Evolutionary conservation across 2,113 vertebrate species (phyloP).

Genomic region (Gavialis gangeticus): DNA sequence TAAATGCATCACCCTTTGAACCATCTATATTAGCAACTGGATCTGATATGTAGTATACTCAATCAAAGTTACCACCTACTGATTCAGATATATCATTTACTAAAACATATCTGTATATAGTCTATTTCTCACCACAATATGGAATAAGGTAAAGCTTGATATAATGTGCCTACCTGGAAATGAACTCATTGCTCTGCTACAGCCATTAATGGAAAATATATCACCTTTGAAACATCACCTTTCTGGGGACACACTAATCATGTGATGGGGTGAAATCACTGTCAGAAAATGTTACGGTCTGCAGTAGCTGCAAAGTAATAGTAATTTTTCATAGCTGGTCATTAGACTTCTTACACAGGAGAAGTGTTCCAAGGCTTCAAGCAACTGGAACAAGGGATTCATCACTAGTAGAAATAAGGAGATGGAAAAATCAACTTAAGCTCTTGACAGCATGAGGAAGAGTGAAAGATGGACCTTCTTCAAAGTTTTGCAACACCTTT

Average conservation of each 20-base stretch:
- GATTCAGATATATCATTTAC: neutral
- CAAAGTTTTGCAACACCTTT: neutral
- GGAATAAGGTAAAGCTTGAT: neutral
- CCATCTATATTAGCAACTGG: neutral
- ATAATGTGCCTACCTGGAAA: neutral
- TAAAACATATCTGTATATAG: neutral
- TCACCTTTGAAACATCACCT: neutral
- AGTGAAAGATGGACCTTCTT: neutral
- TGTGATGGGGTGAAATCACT: neutral
- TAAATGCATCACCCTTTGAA: conserved; percentile 17
- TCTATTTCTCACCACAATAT: neutral
- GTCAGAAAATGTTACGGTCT: neutral
- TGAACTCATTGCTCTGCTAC: neutral
- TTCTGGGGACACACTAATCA: neutral
- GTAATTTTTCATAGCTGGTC: neutral
- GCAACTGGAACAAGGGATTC: neutral
- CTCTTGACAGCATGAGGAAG: neutral
- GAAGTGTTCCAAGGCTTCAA: neutral
- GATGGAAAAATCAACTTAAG: neutral
- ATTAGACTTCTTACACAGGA: neutral
- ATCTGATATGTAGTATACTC: neutral
- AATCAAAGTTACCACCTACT: conserved; percentile 4
- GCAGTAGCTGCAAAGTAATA: neutral
- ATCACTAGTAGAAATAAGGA: rapidly evolving
- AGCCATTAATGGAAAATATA: neutral